These are phyloP conservation scores for Atlantisia rogersi DNA, from an alignment of 2,113 vertebrate species.

Conservation along the genomic window DNA sequence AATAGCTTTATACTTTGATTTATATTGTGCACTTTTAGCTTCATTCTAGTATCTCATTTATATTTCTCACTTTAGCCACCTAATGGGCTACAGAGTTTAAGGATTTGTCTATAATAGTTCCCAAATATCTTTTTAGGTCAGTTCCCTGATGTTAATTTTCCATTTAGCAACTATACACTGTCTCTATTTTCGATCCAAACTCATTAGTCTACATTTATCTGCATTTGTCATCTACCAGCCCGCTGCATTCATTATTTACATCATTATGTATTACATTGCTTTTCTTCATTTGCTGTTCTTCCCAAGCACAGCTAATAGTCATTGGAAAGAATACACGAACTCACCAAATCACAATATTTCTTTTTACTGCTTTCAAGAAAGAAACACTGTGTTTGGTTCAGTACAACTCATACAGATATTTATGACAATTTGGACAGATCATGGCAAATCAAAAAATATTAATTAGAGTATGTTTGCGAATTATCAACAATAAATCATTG, in stretches of 20 bases:
- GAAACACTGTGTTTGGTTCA: neutral
- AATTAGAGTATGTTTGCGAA: neutral
- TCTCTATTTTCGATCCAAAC: neutral
- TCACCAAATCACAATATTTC: neutral
- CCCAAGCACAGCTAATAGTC: neutral
- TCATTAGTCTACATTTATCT: slow-evolving; percentile 25
- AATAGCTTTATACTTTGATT: neutral
- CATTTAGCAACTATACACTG: neutral
- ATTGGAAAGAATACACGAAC: neutral
- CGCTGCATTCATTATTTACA: neutral
- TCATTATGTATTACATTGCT: neutral
- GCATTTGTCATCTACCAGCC: neutral
- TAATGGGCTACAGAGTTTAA: neutral
- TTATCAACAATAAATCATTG: neutral
- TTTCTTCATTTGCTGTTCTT: neutral
- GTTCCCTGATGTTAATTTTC: neutral
- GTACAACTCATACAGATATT: neutral
- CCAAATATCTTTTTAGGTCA: neutral
- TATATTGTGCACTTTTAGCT: neutral
- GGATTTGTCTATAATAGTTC: neutral
- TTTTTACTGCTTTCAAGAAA: neutral
- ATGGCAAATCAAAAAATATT: neutral
- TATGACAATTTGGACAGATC: neutral
- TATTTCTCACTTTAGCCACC: neutral
- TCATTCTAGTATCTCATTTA: neutral